phyloP scores from a whole-genome alignment of 2,113 vertebrate genomes.

The Upupa epops region DNA sequence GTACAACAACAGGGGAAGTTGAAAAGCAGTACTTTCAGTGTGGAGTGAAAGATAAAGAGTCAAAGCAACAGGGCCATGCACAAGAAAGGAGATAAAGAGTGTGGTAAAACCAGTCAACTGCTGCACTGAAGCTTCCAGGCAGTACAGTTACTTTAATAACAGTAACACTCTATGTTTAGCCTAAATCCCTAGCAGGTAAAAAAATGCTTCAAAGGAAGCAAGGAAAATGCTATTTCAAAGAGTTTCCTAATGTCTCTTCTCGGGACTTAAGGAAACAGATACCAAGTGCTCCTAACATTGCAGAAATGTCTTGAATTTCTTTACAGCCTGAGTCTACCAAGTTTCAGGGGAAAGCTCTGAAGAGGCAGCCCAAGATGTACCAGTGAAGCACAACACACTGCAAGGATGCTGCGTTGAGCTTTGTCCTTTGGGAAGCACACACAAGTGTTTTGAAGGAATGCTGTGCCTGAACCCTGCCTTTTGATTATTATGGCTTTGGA shows the following conservation, averaged over 20 bases:
- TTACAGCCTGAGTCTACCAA: background rate
- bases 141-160: background rate
- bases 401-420: background rate
- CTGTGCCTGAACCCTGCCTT: conserved; percentile 37
- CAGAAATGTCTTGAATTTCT: background rate
- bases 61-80: background rate
- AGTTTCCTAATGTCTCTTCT: background rate
- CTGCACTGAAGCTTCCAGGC: background rate
- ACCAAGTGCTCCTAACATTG: background rate
- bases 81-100: background rate
- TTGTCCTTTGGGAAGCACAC: background rate
- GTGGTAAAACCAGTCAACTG: background rate
- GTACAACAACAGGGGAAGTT: background rate
- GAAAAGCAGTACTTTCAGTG: background rate
- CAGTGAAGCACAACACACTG: background rate
- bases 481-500: conserved; percentile 28
- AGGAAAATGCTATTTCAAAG: background rate
- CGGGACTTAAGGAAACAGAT: background rate
- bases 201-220: background rate
- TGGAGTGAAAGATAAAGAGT: background rate
- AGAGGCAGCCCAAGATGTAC: accelerated
- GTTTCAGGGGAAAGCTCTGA: background rate
- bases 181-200: background rate
- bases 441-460: conserved; percentile 64
- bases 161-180: background rate